Conservation (phyloP, 2,113 vertebrate genomes). For the Hucho hucho region DNA sequence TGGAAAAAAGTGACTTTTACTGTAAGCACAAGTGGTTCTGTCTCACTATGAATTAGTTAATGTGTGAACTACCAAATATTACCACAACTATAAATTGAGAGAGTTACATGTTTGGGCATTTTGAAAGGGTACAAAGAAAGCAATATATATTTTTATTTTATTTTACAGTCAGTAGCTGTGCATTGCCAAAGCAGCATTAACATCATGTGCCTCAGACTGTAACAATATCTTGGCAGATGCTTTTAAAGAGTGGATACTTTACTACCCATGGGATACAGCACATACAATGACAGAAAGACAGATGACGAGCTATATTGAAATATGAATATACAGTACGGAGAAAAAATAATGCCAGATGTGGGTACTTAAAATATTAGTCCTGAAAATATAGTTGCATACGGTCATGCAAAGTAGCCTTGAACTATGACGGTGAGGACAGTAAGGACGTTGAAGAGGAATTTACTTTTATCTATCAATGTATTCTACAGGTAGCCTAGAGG, state of each 20-base stretch:
- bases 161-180: background rate
- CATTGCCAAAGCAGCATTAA: no score
- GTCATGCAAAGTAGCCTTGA: background rate
- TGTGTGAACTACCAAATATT: background rate
- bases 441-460: background rate
- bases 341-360: slow-evolving; percentile 9
- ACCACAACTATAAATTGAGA: no score
- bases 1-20: background rate
- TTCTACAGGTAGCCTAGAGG: background rate
- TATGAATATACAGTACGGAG: slow-evolving; percentile 8
- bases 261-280: slow-evolving; percentile 11
- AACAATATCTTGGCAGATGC: slow-evolving; percentile 25
- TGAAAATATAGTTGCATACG: background rate
- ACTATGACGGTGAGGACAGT: slow-evolving; percentile 3
- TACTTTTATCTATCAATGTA: slow-evolving; percentile 1
- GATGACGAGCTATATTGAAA: background rate
- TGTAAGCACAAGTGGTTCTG: no score
- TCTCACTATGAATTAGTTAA: background rate
- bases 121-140: background rate
- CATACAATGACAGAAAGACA: slow-evolving; percentile 9
- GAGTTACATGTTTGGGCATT: no score
- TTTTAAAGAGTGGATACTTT: slow-evolving; percentile 23
- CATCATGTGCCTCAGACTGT: slow-evolving; percentile 1
- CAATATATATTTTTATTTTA: no score
- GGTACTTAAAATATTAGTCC: background rate